Percentiles rank a stretch among this genome's conserved stretches.
phyloP scores from a whole-genome alignment of 2,113 vertebrate species.

The Cephalopholis sonnerati region DNA sequence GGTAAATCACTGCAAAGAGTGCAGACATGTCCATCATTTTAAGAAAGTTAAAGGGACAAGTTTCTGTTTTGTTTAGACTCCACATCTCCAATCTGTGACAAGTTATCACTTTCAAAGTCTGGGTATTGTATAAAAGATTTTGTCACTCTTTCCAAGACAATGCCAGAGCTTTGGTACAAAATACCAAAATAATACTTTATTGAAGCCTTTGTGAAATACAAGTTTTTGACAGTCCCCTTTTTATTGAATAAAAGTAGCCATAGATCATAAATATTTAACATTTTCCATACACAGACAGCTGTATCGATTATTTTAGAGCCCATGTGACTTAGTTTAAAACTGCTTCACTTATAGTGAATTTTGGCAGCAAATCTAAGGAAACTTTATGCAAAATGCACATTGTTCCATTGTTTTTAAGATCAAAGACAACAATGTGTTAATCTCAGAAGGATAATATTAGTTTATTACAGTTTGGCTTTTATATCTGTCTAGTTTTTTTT shows the following conservation, averaged over 20 bases:
- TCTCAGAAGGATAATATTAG: background rate
- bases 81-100: background rate
- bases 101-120: background rate
- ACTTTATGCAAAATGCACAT: background rate
- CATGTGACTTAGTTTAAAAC: background rate
- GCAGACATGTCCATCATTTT: background rate
- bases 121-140: background rate
- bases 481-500: background rate
- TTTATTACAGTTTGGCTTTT: background rate
- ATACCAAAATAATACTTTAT: background rate
- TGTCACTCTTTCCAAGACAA: background rate
- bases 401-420: too few species aligned
- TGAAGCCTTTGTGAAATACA: background rate
- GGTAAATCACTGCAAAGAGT: background rate
- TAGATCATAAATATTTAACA: background rate
- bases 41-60: too few species aligned
- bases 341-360: background rate
- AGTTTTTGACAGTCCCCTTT: background rate
- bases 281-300: background rate
- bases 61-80: background rate
- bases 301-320: background rate
- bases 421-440: background rate
- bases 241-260: background rate
- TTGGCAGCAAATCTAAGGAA: background rate
- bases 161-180: background rate